Evolutionary conservation across 2,113 vertebrate genomes (phyloP), one percentile per base, ranked within the genome.

Genomic region (Hyperoodon ampullatus): DNA sequence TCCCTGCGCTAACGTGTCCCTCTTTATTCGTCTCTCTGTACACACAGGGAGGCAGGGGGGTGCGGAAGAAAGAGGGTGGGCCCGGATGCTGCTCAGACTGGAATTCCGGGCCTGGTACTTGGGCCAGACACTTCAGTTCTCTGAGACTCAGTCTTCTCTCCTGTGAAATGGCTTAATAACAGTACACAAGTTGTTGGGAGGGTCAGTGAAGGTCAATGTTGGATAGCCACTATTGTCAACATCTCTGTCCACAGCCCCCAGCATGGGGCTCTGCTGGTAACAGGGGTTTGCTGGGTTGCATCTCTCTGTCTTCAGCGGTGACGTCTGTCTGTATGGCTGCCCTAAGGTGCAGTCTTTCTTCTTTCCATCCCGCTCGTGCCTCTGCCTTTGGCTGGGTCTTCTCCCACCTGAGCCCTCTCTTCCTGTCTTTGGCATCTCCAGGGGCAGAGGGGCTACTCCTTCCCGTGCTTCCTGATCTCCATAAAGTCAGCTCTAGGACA

Each of bases 251-350:
- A 19, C 7, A 26, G 60, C 42, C 70, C 39, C 9, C 30, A 11
- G 50, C 7, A 0, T 4, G 8, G 3, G 24, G 53, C 23, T n/a
- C 16, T 5, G 24, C 58, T 21, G 13, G 33, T 30, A 0, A 16
- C 5, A 10, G 58, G 33, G 23, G 30, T 50, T 11, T 8, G 18
- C 8, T n/a, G 50, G 53, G 12, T n/a, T 72, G 47, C 24, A 1
- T 68, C 33, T 93, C 70, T 77, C 19, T 9, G 18, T 74, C 60
- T 55, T 68, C 28, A 39, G 42, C 26, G 33, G 61, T 61, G 61
- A 30, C 42, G 71, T 61, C 23, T 26, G 39, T 77, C 60, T 44
- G 47, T 13, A 7, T 6, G 44, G 55, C 28, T 11, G 53, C n/a
- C 58, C 63, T 8, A 7, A 14, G 39, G 28, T 19, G 3, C 8